Percentiles rank a stretch among this genome's conserved stretches.
Conservation (phyloP, 2,113 vertebrate genomes). For the Tachuris rubrigastra region DNA sequence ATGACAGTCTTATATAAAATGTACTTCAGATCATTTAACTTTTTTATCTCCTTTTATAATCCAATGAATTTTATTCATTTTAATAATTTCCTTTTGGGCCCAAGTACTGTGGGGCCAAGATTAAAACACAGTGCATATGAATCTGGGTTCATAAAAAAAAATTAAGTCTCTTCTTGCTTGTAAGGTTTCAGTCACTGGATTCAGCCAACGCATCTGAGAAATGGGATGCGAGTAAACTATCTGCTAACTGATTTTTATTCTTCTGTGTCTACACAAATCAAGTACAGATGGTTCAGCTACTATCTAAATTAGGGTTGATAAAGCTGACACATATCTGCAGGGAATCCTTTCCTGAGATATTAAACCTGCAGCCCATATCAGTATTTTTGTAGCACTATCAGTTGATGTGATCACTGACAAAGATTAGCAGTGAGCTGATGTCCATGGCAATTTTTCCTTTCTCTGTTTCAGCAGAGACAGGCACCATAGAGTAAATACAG, state of each 20-base stretch:
- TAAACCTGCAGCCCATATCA: constrained; percentile 25
- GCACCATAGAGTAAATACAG: not conserved
- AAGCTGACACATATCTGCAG: constrained; percentile 6
- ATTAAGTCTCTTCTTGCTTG: constrained; percentile 34
- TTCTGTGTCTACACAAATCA: constrained; percentile 46
- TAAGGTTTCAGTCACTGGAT: constrained; percentile 2
- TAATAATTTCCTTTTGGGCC: constrained; percentile 36
- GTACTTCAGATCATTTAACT: constrained; percentile 71
- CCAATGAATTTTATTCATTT: constrained; percentile 68
- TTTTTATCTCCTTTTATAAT: constrained; percentile 71
- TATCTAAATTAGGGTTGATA: constrained; percentile 59
- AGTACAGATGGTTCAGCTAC: constrained; percentile 21
- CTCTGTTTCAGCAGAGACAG: constrained; percentile 1
- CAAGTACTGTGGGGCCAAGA: constrained; percentile 37
- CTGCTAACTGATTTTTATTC: constrained; percentile 40
- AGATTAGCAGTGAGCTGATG: constrained; percentile 4
- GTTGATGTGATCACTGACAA: not conserved
- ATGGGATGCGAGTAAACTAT: not conserved
- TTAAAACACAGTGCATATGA: constrained; percentile 58
- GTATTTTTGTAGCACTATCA: constrained; percentile 23
- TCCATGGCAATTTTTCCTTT: not conserved
- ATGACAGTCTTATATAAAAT: constrained; percentile 59
- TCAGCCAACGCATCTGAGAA: constrained; percentile 16
- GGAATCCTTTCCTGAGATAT: constrained; percentile 36
- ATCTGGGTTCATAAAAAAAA: constrained; percentile 65